Evolutionary conservation across 2,113 vertebrate species (phyloP).

Genomic region (Theristicus caerulescens): DNA sequence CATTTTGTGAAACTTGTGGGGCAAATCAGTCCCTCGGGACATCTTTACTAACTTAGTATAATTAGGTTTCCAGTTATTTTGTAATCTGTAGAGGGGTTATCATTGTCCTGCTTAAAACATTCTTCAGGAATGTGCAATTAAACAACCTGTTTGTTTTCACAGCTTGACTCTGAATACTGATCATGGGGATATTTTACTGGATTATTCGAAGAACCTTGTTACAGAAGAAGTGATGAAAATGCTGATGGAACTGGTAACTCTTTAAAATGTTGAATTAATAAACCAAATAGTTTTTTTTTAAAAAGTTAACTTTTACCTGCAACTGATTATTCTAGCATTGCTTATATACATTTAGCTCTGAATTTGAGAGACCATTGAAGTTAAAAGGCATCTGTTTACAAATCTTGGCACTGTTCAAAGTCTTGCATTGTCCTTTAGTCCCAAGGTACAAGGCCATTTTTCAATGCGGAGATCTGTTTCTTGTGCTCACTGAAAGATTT

Average conservation of each 20-base stretch:
- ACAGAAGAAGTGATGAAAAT: slow-evolving; percentile 90
- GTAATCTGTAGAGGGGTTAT: neutral
- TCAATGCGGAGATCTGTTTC: neutral
- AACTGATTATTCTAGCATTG: neutral
- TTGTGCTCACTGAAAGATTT: neutral
- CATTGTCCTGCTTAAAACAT: neutral
- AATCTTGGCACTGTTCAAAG: neutral
- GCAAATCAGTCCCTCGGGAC: neutral
- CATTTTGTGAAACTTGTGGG: neutral
- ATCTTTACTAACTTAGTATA: neutral
- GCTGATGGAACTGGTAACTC: slow-evolving; percentile 89
- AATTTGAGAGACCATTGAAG: neutral
- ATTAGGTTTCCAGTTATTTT: neutral
- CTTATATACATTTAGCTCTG: neutral
- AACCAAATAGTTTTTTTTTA: neutral
- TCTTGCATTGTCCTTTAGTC: neutral
- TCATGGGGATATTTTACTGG: slow-evolving; percentile 90
- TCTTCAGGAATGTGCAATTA: neutral
- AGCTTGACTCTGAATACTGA: slow-evolving; percentile 85
- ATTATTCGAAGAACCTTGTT: slow-evolving; percentile 96
- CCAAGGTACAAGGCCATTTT: neutral
- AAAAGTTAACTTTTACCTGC: neutral
- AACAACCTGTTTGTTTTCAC: slow-evolving; percentile 31
- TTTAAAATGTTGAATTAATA: neutral
- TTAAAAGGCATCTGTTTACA: neutral